These are phyloP conservation scores for Nasonia vitripennis DNA, from an alignment of 1,140 invertebrate genomes.

Conservation along the genomic window DNA sequence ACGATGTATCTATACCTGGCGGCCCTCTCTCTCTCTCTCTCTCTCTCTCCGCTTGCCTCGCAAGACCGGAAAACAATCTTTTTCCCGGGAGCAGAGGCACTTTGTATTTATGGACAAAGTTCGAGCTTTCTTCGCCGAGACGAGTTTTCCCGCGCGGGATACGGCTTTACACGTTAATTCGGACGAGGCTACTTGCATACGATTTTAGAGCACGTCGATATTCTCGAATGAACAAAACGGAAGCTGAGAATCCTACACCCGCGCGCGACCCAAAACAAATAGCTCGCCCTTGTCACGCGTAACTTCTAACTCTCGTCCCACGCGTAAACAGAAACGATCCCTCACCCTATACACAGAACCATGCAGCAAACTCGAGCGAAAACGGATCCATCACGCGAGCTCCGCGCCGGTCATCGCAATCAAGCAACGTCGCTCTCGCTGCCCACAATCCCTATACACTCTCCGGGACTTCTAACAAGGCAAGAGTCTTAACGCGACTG, in stretches of 20 bases:
- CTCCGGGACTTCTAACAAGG: not conserved
- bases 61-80: constrained; percentile 25
- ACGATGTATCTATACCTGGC: constrained; percentile 52
- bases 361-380: not conserved
- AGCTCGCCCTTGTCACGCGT: no score
- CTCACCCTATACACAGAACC: no score
- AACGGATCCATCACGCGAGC: not conserved
- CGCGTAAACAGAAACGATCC: no score
- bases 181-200: no score
- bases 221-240: no score
- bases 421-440: not conserved
- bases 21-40: no score
- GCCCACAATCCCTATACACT: not conserved
- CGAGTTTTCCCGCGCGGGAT: no score
- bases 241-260: no score
- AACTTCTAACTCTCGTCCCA: no score
- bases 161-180: no score
- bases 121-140: not conserved
- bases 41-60: not conserved
- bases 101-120: constrained; percentile 14
- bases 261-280: no score
- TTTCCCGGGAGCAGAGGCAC: not conserved
- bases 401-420: not conserved
- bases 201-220: no score
- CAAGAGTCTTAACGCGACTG: not conserved